A percentile compares a stretch with the other conserved stretches of the same genome.
Conservation (phyloP, 2,888 invertebrate species). For the Acronicta leporina region DNA sequence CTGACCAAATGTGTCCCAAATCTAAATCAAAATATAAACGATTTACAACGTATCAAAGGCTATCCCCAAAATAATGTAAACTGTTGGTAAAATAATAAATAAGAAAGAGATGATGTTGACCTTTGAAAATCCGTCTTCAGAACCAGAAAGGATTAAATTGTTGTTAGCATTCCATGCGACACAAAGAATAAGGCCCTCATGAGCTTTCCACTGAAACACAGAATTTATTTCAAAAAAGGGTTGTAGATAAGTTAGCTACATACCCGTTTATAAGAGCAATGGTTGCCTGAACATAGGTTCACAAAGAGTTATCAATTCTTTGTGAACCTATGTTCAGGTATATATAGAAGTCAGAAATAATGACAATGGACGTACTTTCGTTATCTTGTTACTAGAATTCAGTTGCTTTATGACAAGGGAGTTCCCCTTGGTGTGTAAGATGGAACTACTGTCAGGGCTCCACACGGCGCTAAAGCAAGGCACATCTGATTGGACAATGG, state of each 20-base stretch:
- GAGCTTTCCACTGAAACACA: constrained; percentile 96
- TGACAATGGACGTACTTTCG: constrained; percentile 85
- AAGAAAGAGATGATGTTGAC: constrained; percentile 78
- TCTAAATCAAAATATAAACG: constrained; percentile 70
- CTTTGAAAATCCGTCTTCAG: constrained; percentile 97
- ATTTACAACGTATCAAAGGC: not conserved
- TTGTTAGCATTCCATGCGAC: constrained; percentile 98
- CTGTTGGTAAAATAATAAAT: too few relatives aligned
- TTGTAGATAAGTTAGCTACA: too few relatives aligned
- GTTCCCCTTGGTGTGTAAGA: constrained; percentile 92
- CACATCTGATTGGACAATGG: constrained; percentile 94
- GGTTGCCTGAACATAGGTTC: too few relatives aligned
- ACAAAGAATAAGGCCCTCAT: constrained; percentile 97
- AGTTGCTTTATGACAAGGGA: constrained; percentile 92
- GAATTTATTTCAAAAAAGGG: constrained; percentile 2
- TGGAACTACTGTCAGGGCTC: constrained; percentile 92
- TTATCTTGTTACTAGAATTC: constrained; percentile 92
- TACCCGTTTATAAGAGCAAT: not conserved
- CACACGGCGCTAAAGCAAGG: constrained; percentile 96
- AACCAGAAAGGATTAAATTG: constrained; percentile 97
- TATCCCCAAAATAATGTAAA: not conserved
- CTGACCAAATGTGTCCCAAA: constrained; percentile 98
- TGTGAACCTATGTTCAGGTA: too few relatives aligned
- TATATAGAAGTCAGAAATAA: not conserved
- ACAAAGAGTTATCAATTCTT: too few relatives aligned